Evolutionary conservation across 2,113 vertebrate species (phyloP), one percentile per base, ranked within the genome.

Genomic region (Mionectes macconnelli): DNA sequence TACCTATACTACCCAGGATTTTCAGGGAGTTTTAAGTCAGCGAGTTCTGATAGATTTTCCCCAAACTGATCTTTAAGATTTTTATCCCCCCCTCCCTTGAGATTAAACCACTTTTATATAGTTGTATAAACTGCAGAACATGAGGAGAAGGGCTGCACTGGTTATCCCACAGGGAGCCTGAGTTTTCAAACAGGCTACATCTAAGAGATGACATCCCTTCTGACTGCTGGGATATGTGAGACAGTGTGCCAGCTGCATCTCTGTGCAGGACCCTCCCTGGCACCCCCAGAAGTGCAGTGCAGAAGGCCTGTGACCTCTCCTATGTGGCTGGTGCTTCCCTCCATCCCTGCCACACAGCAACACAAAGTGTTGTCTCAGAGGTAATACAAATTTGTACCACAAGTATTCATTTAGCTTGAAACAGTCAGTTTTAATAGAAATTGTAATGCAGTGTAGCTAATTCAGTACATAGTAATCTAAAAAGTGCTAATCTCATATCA

Each of bases 261-360:
- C 28, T 30, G 14, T 25, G 31, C 40, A 44, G 35, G 28, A 40
- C 23, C 31, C 8, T 44, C 20, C 27, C 20, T 15, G 4, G 5
- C 6, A 24, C 31, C 24, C 7, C 5, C 0, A 31, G 30, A 44
- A 67, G 16, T 3, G 20, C 4, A 20, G 21, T 13, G 33, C 27
- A 39, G 12, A 52, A 37, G 53, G 42, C 47, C 55, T 57, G 49
- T 20, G 59, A 77, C 25, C 22, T 40, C 33, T 50, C 23, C 57
- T 25, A 3, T 27, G 22, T 18, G 44, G 35, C 17, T 2, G 1
- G 13, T 31, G 15, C 37, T 72, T 72, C 31, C 30, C 30, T 55
- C 30, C 16, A 31, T 15, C 12, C 45, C 8, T 4, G 1, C 5
- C 2, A 15, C 1, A 10, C 2, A 1, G 47, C 2, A 1, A 40